Evolutionary conservation across 2,113 vertebrate genomes (phyloP).

Genomic region (Syrrhaptes paradoxus): DNA sequence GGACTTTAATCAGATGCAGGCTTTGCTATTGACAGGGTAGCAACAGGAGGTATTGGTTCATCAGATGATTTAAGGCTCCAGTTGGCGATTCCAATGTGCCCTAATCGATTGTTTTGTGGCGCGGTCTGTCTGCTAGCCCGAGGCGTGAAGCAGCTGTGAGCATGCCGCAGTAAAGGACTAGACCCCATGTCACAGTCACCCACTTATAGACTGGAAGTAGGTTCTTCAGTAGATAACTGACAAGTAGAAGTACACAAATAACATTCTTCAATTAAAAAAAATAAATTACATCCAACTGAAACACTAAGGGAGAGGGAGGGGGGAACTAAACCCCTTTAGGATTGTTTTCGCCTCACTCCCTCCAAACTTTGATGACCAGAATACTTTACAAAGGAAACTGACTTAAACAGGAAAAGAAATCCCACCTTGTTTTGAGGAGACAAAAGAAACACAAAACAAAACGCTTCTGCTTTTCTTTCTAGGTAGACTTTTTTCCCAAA

Average conservation of each 20-base stretch:
- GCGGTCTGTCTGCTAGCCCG: neutral
- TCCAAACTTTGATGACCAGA: neutral
- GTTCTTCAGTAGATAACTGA: neutral
- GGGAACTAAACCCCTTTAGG: neutral
- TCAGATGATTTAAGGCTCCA: neutral
- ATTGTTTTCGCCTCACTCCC: neutral
- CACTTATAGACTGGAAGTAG: neutral
- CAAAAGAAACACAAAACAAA: neutral
- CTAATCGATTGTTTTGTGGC: neutral
- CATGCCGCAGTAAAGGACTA: neutral
- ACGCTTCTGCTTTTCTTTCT: slow-evolving; percentile 56
- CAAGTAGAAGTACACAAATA: neutral
- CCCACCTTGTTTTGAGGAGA: neutral
- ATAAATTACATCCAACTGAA: neutral
- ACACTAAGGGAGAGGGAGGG: rapidly evolving
- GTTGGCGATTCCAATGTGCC: neutral
- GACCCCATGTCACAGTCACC: neutral
- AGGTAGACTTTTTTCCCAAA: slow-evolving; percentile 50
- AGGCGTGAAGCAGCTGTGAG: neutral
- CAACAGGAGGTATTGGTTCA: neutral
- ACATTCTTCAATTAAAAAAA: neutral
- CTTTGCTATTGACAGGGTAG: neutral
- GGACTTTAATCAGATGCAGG: neutral
- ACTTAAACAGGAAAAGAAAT: neutral
- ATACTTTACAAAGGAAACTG: neutral